These are phyloP conservation scores for Dermatemys mawii DNA, from an alignment of 2,113 vertebrate species.

Conservation along the genomic window DNA sequence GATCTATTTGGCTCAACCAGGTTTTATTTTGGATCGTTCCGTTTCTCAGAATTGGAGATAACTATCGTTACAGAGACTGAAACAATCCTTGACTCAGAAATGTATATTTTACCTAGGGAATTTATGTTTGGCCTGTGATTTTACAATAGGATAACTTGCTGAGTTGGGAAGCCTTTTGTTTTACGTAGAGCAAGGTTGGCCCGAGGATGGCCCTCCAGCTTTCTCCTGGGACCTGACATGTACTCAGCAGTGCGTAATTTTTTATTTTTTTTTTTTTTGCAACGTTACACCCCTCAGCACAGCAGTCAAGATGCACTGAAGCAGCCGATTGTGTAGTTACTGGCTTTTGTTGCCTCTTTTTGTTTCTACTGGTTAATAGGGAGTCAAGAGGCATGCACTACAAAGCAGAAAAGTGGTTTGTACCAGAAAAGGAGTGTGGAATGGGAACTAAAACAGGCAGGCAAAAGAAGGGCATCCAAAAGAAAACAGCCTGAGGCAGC, in stretches of 20 bases:
- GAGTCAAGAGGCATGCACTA: conserved; percentile 27
- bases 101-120: not conserved
- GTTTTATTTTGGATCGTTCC: not conserved
- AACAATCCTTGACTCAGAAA: not conserved
- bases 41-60: not conserved
- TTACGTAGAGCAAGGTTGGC: not conserved
- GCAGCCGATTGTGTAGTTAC: not conserved
- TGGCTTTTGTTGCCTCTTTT: not conserved
- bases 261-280: too few relatives aligned
- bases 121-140: not conserved
- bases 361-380: not conserved
- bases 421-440: conserved; percentile 17
- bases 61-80: not conserved
- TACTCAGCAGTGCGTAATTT: not conserved
- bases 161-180: not conserved
- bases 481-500: conserved; percentile 39
- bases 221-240: not conserved
- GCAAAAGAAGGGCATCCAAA: conserved; percentile 57
- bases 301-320: not conserved
- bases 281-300: not conserved
- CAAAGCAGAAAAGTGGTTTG: conserved; percentile 35
- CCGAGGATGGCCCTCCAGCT: not conserved
- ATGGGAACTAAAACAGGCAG: conserved; percentile 33
- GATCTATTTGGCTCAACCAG: not conserved
- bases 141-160: not conserved